These are phyloP conservation scores for Alexandromys fortis DNA, from an alignment of 2,113 vertebrate species.

Conservation along the genomic window DNA sequence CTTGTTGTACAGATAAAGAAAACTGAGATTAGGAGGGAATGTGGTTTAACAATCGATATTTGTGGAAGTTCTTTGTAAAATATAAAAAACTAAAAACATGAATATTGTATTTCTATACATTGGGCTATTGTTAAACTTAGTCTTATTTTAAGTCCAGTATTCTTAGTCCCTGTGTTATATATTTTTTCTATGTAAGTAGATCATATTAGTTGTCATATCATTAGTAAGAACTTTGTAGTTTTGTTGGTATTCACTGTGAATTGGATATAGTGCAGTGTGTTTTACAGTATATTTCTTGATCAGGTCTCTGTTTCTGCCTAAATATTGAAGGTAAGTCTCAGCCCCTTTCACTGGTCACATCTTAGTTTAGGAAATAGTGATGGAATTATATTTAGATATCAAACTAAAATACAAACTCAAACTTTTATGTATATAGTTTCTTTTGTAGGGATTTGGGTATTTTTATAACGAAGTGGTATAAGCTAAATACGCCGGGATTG, in stretches of 20 bases:
- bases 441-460: conserved; percentile 22
- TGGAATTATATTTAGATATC: conserved; percentile 44
- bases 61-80: conserved; percentile 45
- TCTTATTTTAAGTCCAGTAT: neutral
- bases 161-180: neutral
- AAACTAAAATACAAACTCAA: conserved; percentile 20
- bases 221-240: neutral
- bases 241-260: conserved; percentile 29
- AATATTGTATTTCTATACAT: conserved; percentile 6
- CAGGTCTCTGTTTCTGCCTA: neutral
- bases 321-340: neutral
- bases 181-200: conserved; percentile 36
- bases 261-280: neutral
- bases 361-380: conserved; percentile 49
- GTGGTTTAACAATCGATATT: neutral
- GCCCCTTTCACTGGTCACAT: neutral
- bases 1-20: neutral
- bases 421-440: conserved; percentile 7
- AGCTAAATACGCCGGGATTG: neutral
- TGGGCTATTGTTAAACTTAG: conserved; percentile 14
- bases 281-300: conserved; percentile 15
- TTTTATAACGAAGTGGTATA: neutral
- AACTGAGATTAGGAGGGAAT: conserved; percentile 5
- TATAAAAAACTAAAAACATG: neutral
- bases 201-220: neutral